Evolutionary conservation across 2,888 invertebrate genomes (phyloP).

Genomic region (Tenthredo notha): DNA sequence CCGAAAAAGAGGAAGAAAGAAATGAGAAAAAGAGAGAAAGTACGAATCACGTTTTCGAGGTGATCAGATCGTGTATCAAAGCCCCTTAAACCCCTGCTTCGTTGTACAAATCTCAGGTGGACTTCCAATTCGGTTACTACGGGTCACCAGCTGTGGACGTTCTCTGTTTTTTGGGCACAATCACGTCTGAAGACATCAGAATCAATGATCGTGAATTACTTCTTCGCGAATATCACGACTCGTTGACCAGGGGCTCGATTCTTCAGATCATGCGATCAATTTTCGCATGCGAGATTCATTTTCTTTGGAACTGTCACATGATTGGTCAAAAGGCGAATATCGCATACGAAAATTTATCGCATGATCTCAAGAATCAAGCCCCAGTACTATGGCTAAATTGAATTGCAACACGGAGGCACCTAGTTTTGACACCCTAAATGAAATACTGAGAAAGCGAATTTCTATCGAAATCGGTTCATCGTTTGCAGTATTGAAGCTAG

Average conservation of each 20-base stretch:
- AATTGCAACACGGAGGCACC: constrained; percentile 68
- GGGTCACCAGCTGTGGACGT: constrained; percentile 78
- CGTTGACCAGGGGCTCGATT: too few relatives aligned
- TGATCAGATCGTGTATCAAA: too few relatives aligned
- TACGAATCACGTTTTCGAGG: too few relatives aligned
- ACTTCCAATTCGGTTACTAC: constrained; percentile 78
- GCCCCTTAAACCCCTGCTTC: too few relatives aligned
- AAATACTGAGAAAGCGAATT: constrained; percentile 60
- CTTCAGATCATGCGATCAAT: too few relatives aligned
- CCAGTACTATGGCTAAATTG: constrained; percentile 66
- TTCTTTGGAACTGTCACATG: too few relatives aligned
- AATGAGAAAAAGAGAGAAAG: too few relatives aligned
- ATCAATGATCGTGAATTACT: constrained; percentile 60
- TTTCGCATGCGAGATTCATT: too few relatives aligned
- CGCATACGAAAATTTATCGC: too few relatives aligned
- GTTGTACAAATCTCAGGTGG: constrained; percentile 72
- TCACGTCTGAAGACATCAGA: constrained; percentile 64
- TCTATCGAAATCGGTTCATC: constrained; percentile 64
- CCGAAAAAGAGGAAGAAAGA: too few relatives aligned
- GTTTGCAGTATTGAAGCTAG: constrained; percentile 65
- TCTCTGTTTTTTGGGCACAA: constrained; percentile 78
- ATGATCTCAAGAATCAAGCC: too few relatives aligned
- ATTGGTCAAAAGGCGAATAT: too few relatives aligned
- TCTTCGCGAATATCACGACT: constrained; percentile 66
- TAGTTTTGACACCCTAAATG: constrained; percentile 62